phyloP scores from a whole-genome alignment of 2,113 vertebrate species.

The Pluvianellus socialis region DNA sequence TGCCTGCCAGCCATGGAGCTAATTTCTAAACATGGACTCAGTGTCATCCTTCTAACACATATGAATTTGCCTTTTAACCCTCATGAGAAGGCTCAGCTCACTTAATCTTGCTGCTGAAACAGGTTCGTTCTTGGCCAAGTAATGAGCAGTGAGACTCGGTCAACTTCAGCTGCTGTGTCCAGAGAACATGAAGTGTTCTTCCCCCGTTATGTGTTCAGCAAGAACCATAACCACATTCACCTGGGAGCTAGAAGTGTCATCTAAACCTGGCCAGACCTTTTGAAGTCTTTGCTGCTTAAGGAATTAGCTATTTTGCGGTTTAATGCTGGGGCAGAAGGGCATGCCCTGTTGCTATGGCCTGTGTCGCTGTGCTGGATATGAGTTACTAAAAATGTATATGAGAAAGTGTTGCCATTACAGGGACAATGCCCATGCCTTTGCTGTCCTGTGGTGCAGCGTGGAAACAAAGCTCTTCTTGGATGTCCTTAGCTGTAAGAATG shows the following conservation, averaged over 20 bases:
- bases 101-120: neutral
- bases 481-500: neutral
- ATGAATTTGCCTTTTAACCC: neutral
- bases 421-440: neutral
- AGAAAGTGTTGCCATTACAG: neutral
- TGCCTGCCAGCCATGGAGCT: neutral
- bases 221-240: neutral
- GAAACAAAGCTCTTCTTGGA: neutral
- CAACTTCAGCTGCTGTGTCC: neutral
- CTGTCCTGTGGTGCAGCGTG: neutral
- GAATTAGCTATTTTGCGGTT: neutral
- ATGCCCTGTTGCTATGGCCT: rapidly evolving
- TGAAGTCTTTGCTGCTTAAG: neutral
- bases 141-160: neutral
- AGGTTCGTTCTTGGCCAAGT: neutral
- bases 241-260: neutral
- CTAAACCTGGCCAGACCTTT: neutral
- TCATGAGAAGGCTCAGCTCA: neutral
- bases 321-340: neutral
- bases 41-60: neutral
- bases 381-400: neutral
- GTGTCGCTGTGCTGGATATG: rapidly evolving
- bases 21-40: neutral
- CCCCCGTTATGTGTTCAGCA: neutral
- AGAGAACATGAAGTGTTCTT: rapidly evolving